These are phyloP conservation scores for Drosophila persimilis DNA, from an alignment of 1,140 invertebrate genomes.

Conservation along the genomic window DNA sequence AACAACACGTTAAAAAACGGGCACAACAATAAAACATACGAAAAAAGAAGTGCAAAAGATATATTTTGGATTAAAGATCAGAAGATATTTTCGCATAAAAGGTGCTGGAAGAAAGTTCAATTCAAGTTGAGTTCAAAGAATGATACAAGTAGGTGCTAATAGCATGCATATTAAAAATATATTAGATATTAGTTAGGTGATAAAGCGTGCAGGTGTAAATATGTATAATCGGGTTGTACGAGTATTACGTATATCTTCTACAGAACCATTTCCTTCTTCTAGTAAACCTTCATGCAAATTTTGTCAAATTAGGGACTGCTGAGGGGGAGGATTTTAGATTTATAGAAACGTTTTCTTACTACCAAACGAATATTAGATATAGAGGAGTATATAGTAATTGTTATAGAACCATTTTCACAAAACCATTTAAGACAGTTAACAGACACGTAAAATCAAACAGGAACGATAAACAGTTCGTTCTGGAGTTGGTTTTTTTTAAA, in stretches of 20 bases:
- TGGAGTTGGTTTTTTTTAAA: slow-evolving; percentile 17
- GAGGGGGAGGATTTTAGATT: background rate
- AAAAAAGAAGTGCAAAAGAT: slow-evolving; percentile 59
- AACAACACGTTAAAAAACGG: slow-evolving; percentile 43
- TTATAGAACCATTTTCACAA: slow-evolving; percentile 25
- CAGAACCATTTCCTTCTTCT: slow-evolving; percentile 31
- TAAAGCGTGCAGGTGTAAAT: slow-evolving; percentile 46
- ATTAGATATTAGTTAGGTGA: slow-evolving; percentile 16
- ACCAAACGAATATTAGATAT: slow-evolving; percentile 44
- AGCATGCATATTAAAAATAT: slow-evolving; percentile 27
- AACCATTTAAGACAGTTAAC: slow-evolving; percentile 33
- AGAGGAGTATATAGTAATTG: too few species aligned
- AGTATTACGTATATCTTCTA: background rate
- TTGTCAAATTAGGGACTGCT: too few species aligned
- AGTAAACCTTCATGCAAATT: slow-evolving; percentile 44
- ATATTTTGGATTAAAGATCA: slow-evolving; percentile 37
- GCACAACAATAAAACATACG: slow-evolving; percentile 48
- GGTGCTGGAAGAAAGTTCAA: slow-evolving; percentile 47
- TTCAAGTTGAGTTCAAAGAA: slow-evolving; percentile 38
- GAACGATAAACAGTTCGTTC: slow-evolving; percentile 49
- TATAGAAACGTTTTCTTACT: slow-evolving; percentile 30
- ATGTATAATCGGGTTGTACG: slow-evolving; percentile 11
- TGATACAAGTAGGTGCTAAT: slow-evolving; percentile 22
- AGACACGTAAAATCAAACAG: slow-evolving; percentile 48
- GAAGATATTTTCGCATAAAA: slow-evolving; percentile 29